Conservation (phyloP, 64 coral and sea anemone genomes). For the Exaiptasia diaphana region DNA sequence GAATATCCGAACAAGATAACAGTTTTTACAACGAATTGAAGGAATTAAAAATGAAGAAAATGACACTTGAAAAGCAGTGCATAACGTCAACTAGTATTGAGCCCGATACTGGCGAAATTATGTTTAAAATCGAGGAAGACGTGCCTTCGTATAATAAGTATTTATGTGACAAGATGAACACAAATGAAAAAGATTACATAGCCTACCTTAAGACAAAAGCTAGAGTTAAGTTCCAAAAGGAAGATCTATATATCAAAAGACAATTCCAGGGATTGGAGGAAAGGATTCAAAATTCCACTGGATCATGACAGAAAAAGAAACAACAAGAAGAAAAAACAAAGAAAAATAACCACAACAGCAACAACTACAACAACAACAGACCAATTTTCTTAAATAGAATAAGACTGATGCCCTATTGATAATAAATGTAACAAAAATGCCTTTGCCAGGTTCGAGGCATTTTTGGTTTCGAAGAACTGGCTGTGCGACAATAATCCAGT, state of each 20-base stretch:
- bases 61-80: slow-evolving; percentile 7
- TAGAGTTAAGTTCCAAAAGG: not conserved
- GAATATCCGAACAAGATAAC: slow-evolving; percentile 20
- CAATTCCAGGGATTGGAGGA: not conserved
- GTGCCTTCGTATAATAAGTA: slow-evolving; percentile 6
- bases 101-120: slow-evolving; percentile 30
- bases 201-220: slow-evolving; percentile 33
- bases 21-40: slow-evolving; percentile 29
- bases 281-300: too few species aligned
- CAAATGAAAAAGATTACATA: slow-evolving; percentile 22
- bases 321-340: too few species aligned
- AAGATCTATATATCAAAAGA: not conserved
- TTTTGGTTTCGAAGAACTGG: too few species aligned
- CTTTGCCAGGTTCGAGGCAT: too few species aligned
- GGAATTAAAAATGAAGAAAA: not conserved
- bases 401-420: too few species aligned
- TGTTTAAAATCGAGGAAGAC: not conserved
- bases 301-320: too few species aligned
- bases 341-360: too few species aligned
- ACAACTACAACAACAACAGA: too few species aligned
- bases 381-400: too few species aligned
- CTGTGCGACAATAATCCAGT: too few species aligned
- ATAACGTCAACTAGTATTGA: not conserved
- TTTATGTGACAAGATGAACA: slow-evolving; percentile 45
- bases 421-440: too few species aligned